Percentiles rank a stretch among this genome's conserved stretches.
phyloP scores from a whole-genome alignment of 2,113 vertebrate species.

The Daphoenositta chrysoptera region DNA sequence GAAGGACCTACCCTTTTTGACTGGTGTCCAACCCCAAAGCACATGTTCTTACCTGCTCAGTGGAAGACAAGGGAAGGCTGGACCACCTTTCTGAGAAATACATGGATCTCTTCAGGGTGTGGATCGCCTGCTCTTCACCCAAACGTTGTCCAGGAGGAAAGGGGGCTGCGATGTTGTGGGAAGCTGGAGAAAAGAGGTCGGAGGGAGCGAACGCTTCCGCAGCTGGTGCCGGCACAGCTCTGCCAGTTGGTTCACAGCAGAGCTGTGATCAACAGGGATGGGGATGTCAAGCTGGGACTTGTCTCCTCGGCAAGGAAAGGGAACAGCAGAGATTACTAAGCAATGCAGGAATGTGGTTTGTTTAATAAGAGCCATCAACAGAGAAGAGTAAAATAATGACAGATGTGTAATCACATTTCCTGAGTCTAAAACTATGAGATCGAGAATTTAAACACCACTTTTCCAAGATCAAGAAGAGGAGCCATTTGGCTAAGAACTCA shows the following conservation, averaged over 20 bases:
- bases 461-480: constrained; percentile 47
- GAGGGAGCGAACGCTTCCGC: neutral
- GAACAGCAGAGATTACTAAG: constrained; percentile 68
- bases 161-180: neutral
- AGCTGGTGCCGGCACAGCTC: neutral
- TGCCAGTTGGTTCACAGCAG: neutral
- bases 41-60: constrained; percentile 64
- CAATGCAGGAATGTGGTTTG: constrained; percentile 72
- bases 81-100: neutral
- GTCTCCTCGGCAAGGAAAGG: constrained; percentile 51
- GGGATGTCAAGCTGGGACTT: constrained; percentile 65
- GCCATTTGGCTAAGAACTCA: constrained; percentile 24
- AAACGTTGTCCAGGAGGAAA: neutral
- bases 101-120: neutral
- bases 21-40: constrained; percentile 43
- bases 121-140: neutral
- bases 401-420: constrained; percentile 51
- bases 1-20: constrained; percentile 62
- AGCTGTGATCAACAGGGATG: constrained; percentile 54
- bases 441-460: constrained; percentile 51
- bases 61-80: neutral
- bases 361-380: constrained; percentile 61
- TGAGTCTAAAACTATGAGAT: constrained; percentile 45
- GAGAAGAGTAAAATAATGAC: constrained; percentile 62
- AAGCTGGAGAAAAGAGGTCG: neutral